Percentiles rank a stretch among this genome's conserved stretches.
Conservation (phyloP, 2,888 invertebrate species). For the Periphyllus acericola region DNA sequence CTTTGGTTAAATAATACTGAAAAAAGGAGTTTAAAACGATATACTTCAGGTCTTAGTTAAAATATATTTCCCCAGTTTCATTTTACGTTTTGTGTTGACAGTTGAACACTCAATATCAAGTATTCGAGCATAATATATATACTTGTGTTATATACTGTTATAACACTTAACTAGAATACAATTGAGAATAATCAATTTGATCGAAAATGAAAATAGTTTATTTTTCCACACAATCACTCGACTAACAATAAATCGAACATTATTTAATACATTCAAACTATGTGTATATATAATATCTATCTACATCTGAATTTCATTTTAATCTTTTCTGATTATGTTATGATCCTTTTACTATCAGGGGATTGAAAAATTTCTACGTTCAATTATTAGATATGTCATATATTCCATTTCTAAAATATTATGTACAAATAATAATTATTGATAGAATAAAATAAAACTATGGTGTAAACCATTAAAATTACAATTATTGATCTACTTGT, state of each 20-base stretch:
- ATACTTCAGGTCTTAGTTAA: not conserved
- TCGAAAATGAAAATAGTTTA: not conserved
- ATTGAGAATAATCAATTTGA: not conserved
- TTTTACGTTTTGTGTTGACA: not conserved
- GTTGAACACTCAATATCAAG: not conserved
- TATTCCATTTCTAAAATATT: too few species aligned
- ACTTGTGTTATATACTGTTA: not conserved
- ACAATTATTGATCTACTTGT: too few species aligned
- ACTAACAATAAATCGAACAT: not conserved
- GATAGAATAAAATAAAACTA: too few species aligned
- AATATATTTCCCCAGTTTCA: not conserved
- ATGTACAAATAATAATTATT: too few species aligned
- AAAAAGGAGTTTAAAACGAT: conserved; percentile 7
- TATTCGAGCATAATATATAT: not conserved
- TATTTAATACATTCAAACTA: not conserved
- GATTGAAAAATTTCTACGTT: too few species aligned
- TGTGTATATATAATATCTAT: too few species aligned
- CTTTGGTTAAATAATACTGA: not conserved
- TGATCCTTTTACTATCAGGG: too few species aligned
- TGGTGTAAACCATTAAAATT: too few species aligned
- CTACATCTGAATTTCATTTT: too few species aligned
- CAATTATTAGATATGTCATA: too few species aligned
- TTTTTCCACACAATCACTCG: not conserved
- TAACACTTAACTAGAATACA: too few species aligned
- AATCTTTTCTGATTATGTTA: too few species aligned